These are phyloP conservation scores for Hypotaenidia philippensis DNA, from an alignment of 2,797 vertebrate species.

Conservation along the genomic window DNA sequence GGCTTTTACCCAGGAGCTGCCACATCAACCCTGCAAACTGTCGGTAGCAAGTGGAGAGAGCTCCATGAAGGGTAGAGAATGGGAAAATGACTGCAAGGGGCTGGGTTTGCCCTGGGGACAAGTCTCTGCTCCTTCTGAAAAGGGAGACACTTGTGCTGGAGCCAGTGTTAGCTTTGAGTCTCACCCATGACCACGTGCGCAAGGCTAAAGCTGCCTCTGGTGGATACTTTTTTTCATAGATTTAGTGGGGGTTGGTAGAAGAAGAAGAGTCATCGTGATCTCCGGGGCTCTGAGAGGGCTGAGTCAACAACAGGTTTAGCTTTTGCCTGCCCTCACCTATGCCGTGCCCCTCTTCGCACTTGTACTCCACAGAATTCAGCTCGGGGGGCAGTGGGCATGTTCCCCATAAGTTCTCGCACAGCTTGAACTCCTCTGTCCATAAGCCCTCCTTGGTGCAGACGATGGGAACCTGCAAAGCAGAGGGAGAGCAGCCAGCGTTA, in stretches of 20 bases:
- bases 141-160: neutral
- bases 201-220: neutral
- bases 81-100: neutral
- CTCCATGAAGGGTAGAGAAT: neutral
- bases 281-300: neutral
- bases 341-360: conserved; percentile 87
- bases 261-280: neutral
- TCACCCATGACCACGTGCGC: neutral
- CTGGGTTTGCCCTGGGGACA: neutral
- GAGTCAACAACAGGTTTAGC: neutral
- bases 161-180: neutral
- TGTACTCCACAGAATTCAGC: conserved; percentile 90
- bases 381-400: conserved; percentile 83
- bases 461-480: conserved; percentile 84
- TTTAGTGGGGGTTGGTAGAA: neutral
- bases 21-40: neutral
- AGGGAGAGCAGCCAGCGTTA: neutral
- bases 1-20: neutral
- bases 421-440: conserved; percentile 90
- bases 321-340: conserved; percentile 85
- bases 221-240: neutral
- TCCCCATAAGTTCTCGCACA: conserved; percentile 88
- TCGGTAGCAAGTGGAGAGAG: neutral
- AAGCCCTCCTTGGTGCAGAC: conserved; percentile 90
- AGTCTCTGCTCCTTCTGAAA: neutral